Evolutionary conservation across 1,140 invertebrate genomes (phyloP), one percentile per base, ranked within the genome.

Genomic region (Gonatopus flavifemur): DNA sequence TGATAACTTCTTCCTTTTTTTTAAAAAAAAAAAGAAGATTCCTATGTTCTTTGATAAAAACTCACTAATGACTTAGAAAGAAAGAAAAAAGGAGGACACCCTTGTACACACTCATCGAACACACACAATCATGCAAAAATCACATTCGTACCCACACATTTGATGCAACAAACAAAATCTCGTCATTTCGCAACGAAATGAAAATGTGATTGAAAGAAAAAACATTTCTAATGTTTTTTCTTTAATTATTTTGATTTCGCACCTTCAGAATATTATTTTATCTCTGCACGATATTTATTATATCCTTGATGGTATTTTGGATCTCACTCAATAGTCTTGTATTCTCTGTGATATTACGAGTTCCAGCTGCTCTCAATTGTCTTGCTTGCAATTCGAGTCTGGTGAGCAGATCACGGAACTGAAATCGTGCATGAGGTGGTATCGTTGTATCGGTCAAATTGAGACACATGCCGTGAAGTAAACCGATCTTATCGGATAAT

Each of bases 381-480:
- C 88, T 82, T 16, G 89, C 88, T 68, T 94, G 89, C 2, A 82
- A 81, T 67, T 95, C 92, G 18, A 97, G 79, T 7, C 88, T 80
- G 0, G 87, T 86, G 3, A 95, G 83, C 43, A 95, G 78, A 68
- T 96, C 93, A 8, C 91, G 86, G 63, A 94, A 88, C 59, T 93
- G 91, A 70, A 96, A 94, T 47, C 93, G 88, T 20, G 89, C 85
- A 66, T 93, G 91, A 13, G 93, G 89, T 15, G 91, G 86, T 53
- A 93, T 88, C 3, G 88, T 83, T 24, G 79, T 80, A 51, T 89
- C 87, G 0, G 84, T 82, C 44, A 89, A 88, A 31, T 83, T 84
- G 30, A 84, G 79, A 70, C 91, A 94, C 49, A 88, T 87, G 1
- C 85, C 83, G 59, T 91, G 88, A 31, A 94, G 79, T 33, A 88